These are phyloP conservation scores for Myotis lucifugus DNA, from an alignment of 2,113 vertebrate genomes.

Conservation along the genomic window DNA sequence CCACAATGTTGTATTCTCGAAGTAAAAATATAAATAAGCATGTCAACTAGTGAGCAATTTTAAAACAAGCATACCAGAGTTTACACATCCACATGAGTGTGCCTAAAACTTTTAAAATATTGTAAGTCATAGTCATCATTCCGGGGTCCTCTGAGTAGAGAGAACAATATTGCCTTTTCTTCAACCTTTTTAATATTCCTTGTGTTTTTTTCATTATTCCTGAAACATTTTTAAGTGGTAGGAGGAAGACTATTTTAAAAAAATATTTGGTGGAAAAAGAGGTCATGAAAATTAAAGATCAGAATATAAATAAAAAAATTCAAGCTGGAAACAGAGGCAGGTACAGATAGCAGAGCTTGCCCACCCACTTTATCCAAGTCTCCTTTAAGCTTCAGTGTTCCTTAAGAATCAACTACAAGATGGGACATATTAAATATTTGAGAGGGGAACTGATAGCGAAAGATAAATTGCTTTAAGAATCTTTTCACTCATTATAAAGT, in stretches of 20 bases:
- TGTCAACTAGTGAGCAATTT: neutral
- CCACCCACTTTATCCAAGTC: neutral
- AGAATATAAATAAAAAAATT: neutral
- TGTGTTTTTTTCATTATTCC: neutral
- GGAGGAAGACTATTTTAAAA: neutral
- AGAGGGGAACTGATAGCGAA: neutral
- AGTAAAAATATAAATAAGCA: neutral
- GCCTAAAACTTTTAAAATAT: neutral
- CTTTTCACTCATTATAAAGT: neutral
- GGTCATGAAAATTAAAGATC: neutral
- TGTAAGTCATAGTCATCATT: neutral
- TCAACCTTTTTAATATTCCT: neutral
- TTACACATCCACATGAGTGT: neutral
- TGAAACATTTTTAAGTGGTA: neutral
- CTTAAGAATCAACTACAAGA: neutral
- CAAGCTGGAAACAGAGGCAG: neutral
- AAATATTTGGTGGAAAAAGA: neutral
- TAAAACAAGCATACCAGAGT: neutral
- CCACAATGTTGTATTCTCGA: neutral
- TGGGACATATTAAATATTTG: neutral
- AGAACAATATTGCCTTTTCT: neutral
- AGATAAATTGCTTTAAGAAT: neutral
- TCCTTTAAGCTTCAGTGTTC: neutral
- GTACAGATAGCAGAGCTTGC: neutral
- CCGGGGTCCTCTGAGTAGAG: neutral